Base-by-base conservation (phyloP, 2,888 invertebrate genomes). In the Patella caerulea region DNA sequence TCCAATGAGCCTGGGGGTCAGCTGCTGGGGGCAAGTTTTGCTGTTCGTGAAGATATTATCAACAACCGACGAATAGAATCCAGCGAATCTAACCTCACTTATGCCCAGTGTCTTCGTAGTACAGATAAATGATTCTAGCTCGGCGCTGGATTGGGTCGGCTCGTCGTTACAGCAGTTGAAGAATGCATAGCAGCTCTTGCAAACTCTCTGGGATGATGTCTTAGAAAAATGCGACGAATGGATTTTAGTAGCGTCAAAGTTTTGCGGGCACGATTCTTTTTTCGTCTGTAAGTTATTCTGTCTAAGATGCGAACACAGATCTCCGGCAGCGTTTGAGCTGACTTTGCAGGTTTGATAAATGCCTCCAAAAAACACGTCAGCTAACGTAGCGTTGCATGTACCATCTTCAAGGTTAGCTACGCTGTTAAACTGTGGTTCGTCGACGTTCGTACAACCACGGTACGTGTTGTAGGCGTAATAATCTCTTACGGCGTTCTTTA, bases 311-410 rank as follows among this genome's bases (percentile, higher is more conserved):
- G 65, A 65, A 45, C 74, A 80, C 9, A 80, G 24, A 53, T 77
- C 24, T 14, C 76, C 75, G 54, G 72, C 54, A 15, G 76, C 79
- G 34, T 34, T 45, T 9, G 78, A 71, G 34, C 72, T 52, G 55
- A 81, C 78, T 11, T 19, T 19, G 70, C 87, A 88, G 1, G 81
- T 82, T 78, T 87, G 88, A 73, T 82, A 89, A 7, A 86, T 82
- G 3, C 89, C 89, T 11, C 89, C 89, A 75, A 88, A 89, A 14
- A 86, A 86, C 53, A 85, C 83, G 75, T 87, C 87, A 24, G 86
- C 85, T 9, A 81, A 79, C 0, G 85, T 79, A 45, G 83, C 75
- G 19, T 81, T 70, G 69, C 89, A 89, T 0, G 85, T 78, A 11
- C 86, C 86, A 71, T 89, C 89, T 59, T 88, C 87, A 19, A 87